Base-by-base conservation (phyloP, 2,113 vertebrate genomes). In the Gadus macrocephalus region DNA sequence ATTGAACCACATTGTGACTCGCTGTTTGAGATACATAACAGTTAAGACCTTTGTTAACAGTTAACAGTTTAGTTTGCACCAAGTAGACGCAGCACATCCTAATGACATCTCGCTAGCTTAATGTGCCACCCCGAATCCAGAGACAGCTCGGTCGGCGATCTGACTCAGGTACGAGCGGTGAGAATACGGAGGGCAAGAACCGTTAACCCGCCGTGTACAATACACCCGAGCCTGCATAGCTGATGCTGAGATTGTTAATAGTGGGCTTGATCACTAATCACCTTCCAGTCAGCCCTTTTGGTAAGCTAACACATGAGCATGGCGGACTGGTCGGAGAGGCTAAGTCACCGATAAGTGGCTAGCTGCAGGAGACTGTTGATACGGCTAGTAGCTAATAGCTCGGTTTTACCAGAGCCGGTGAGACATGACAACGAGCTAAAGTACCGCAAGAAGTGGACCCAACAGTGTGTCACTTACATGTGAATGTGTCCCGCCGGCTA, bases 391-490 rank as follows among this genome's bases (percentile, higher is more conserved):
- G n/a, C 22, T 12, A 61, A 19, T 20, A 61, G 59, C 59, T 19
- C 59, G 8, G 59, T 20, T 61, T 12, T 12, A 20, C 15, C 22
- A 20, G n/a, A 64, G 64, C 64, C 19, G 42, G 83, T 77, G 42
- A 49, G 42, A 49, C 8, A 12, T 49, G 42, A 49, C 85, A 86
- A 11, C 20, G 19, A 28, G 3, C 42, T 49, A 49, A 49, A 49
- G 22, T 38, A 49, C 42, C 2, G 42, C 42, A 1, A 49, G 42
- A 14, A 49, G 9, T 49, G 12, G 12, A 49, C 42, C 60, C 67
- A 20, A 14, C 55, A 8, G 67, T 27, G 76, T 76, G 75, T 72
- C 64, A 90, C 89, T 89, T 89, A 90, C 89, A 70, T 86, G 83
- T 74, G 70, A 74, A 70, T 87, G 65, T 17, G 69, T 85, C 78